Evolutionary conservation across 2,888 invertebrate species (phyloP).

Genomic region (Listrodromus nycthemerus): DNA sequence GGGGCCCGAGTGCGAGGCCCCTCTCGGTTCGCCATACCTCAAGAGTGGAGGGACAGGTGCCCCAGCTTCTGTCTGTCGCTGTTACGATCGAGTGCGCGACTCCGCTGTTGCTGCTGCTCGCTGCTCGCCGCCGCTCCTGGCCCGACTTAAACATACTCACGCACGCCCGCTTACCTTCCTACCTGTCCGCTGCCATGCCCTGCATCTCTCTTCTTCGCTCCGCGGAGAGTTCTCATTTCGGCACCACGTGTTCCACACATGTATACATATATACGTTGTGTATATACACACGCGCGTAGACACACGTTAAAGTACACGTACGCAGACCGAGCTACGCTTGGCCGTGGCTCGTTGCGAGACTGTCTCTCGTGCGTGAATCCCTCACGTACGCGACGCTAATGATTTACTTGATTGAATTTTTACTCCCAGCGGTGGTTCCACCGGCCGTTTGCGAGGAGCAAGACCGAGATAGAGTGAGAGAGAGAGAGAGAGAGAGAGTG

Average conservation of each 20-base stretch:
- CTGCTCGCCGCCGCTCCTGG: conserved; percentile 11
- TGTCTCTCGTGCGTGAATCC: conserved; percentile 37
- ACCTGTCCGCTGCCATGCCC: conserved; percentile 13
- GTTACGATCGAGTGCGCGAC: conserved; percentile 62
- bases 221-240: conserved; percentile 20
- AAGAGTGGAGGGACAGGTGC: conserved; percentile 78
- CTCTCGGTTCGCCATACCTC: conserved; percentile 74
- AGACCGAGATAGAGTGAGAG: too few species aligned
- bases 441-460: background rate
- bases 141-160: conserved; percentile 65
- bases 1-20: conserved; percentile 73
- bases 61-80: conserved; percentile 77
- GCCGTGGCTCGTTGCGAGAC: conserved; percentile 9
- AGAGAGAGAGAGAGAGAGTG: background rate
- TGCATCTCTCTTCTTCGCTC: conserved; percentile 16
- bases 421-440: conserved; percentile 9
- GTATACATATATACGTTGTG: conserved; percentile 16
- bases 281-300: background rate
- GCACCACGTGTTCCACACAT: conserved; percentile 15
- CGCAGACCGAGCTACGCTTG: background rate
- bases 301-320: background rate
- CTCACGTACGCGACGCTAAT: conserved; percentile 69
- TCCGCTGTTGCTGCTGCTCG: conserved; percentile 62
- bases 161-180: conserved; percentile 54
- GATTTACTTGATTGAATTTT: conserved; percentile 72